Evolutionary conservation across 2,113 vertebrate species (phyloP).

Genomic region (Psittacula cyanocephala): DNA sequence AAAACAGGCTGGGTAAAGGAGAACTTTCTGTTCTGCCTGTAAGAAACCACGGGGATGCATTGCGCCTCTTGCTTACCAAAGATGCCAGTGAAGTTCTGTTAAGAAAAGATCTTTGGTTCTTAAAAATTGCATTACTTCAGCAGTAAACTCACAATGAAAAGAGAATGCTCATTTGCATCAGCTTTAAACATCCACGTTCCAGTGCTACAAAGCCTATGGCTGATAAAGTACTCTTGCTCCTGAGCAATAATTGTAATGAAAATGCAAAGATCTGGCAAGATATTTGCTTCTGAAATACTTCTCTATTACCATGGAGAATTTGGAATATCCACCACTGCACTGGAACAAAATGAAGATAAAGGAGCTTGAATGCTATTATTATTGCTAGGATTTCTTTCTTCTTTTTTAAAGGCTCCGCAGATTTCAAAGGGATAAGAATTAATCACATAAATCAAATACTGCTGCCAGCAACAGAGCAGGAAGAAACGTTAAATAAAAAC

Average conservation of each 20-base stretch:
- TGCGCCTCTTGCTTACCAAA: conserved; percentile 46
- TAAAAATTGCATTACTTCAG: conserved; percentile 54
- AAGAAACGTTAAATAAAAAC: conserved; percentile 1
- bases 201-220: conserved; percentile 44
- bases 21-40: conserved; percentile 45
- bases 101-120: conserved; percentile 59
- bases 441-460: conserved; percentile 37
- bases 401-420: not conserved
- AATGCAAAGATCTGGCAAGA: conserved; percentile 64
- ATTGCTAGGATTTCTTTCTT: conserved; percentile 49
- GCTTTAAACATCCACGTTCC: conserved; percentile 44
- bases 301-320: conserved; percentile 62
- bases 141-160: conserved; percentile 49
- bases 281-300: conserved; percentile 60
- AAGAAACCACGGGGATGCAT: conserved; percentile 62
- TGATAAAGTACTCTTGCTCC: conserved; percentile 56
- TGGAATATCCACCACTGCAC: conserved; percentile 60
- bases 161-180: conserved; percentile 64
- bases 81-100: conserved; percentile 56
- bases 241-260: conserved; percentile 51
- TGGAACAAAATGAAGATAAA: conserved; percentile 68
- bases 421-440: conserved; percentile 50
- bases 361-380: conserved; percentile 57
- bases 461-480: not conserved
- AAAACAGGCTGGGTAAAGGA: conserved; percentile 42